Evolutionary conservation across 1,140 invertebrate species (phyloP).

Genomic region (Leucophenga varia): DNA sequence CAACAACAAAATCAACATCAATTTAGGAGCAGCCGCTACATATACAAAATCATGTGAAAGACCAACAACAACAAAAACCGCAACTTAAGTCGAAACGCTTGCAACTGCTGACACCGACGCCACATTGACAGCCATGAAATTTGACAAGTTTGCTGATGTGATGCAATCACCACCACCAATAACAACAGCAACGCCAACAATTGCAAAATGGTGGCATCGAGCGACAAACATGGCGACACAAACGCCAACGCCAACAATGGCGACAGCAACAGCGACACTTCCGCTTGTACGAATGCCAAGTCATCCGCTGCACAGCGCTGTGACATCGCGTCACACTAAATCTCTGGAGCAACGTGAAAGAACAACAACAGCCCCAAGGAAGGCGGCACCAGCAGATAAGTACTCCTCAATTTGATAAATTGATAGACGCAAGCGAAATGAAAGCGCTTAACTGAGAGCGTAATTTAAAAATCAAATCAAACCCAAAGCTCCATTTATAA

Average conservation of each 20-base stretch:
- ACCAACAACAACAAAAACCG: background rate
- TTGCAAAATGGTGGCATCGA: constrained; percentile 16
- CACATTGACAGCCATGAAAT: no score
- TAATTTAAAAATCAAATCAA: constrained; percentile 11
- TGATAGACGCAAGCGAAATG: constrained; percentile 4
- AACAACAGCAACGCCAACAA: constrained; percentile 20
- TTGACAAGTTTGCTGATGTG: no score
- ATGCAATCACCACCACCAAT: no score
- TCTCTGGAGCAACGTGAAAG: constrained; percentile 2
- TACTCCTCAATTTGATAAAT: constrained; percentile 33
- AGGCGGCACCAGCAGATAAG: constrained; percentile 22
- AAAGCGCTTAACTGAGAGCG: constrained; percentile 11
- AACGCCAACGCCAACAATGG: constrained; percentile 14
- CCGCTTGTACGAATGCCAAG: background rate
- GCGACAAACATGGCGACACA: constrained; percentile 36
- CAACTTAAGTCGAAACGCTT: no score
- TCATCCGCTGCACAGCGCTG: background rate
- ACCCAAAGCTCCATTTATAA: background rate
- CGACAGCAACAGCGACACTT: constrained; percentile 1
- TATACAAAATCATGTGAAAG: constrained; percentile 14
- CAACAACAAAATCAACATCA: constrained; percentile 12
- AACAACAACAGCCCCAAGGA: constrained; percentile 12
- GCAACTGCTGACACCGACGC: background rate
- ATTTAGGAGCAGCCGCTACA: constrained; percentile 52
- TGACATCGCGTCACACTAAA: background rate